Percentiles rank a stretch among this genome's conserved stretches.
These are phyloP conservation scores for Seira musarum DNA, from an alignment of 2,888 invertebrate genomes.

Conservation along the genomic window DNA sequence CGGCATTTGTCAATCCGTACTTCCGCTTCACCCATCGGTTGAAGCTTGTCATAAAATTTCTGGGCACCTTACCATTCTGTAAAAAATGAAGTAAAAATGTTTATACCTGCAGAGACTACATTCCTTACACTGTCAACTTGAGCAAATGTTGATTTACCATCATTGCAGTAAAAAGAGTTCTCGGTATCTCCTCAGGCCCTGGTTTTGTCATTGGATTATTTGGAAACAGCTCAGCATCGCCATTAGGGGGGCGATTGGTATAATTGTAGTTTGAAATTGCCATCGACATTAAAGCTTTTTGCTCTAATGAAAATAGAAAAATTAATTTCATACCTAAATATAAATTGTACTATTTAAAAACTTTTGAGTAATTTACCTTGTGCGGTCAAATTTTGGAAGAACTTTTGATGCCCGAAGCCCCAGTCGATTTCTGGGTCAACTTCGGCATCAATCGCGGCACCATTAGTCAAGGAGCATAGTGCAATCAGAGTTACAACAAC, in stretches of 20 bases:
- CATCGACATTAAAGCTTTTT: slow-evolving; percentile 26
- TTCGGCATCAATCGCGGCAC: not conserved
- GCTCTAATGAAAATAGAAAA: slow-evolving; percentile 14
- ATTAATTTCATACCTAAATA: too few relatives aligned
- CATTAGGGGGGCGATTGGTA: not conserved
- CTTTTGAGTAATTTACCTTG: too few relatives aligned
- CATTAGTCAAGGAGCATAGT: not conserved
- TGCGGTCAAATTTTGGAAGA: slow-evolving; percentile 39
- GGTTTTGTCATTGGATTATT: slow-evolving; percentile 28
- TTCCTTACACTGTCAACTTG: too few relatives aligned
- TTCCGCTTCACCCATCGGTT: slow-evolving; percentile 41
- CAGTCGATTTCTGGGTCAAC: slow-evolving; percentile 10
- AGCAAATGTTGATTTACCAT: too few relatives aligned
- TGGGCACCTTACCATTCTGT: slow-evolving; percentile 60
- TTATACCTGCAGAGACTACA: not conserved
- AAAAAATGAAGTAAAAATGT: not conserved
- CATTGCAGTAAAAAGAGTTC: slow-evolving; percentile 26
- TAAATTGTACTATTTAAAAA: too few relatives aligned
- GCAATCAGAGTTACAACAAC: not conserved
- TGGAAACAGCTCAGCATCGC: slow-evolving; percentile 1
- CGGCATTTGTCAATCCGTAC: slow-evolving; percentile 15
- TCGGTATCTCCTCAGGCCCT: slow-evolving; percentile 29
- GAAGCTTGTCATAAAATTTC: slow-evolving; percentile 48
- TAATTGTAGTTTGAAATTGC: slow-evolving; percentile 39
- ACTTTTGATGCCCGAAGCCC: not conserved